A percentile compares a stretch with the other conserved stretches of the same genome.
Conservation (phyloP, 1,140 invertebrate genomes). For the Lasaia peninsularis region DNA sequence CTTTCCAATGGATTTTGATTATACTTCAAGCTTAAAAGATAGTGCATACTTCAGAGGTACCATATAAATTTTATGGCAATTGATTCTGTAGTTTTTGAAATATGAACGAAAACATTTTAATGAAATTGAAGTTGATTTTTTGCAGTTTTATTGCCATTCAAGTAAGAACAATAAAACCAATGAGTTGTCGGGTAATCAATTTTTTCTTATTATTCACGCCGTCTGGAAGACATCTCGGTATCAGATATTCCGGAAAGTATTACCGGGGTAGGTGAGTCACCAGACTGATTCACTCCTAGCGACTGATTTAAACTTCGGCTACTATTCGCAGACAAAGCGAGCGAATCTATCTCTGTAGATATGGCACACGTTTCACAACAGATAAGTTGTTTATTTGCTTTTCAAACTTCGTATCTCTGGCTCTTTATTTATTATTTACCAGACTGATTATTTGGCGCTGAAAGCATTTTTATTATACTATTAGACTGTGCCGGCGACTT, state of each 20-base stretch:
- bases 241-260: slow-evolving; percentile 37
- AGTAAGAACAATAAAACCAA: slow-evolving; percentile 24
- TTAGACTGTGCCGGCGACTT: no score
- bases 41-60: no score
- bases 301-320: slow-evolving; percentile 41
- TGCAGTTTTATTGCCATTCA: neutral
- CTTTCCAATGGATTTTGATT: no score
- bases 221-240: slow-evolving; percentile 43
- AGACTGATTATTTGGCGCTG: no score
- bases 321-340: slow-evolving; percentile 26
- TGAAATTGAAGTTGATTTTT: no score
- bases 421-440: no score
- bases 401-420: neutral
- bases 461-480: no score
- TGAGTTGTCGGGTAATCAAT: slow-evolving; percentile 35
- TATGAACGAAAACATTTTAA: no score
- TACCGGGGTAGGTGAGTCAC: slow-evolving; percentile 33
- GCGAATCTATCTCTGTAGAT: slow-evolving; percentile 12
- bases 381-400: slow-evolving; percentile 7
- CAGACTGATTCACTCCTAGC: slow-evolving; percentile 36
- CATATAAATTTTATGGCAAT: no score
- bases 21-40: no score
- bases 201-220: slow-evolving; percentile 42
- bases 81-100: no score
- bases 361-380: neutral